phyloP scores from a whole-genome alignment of 2,888 invertebrate species.

The Dasysyrphus albostriatus region DNA sequence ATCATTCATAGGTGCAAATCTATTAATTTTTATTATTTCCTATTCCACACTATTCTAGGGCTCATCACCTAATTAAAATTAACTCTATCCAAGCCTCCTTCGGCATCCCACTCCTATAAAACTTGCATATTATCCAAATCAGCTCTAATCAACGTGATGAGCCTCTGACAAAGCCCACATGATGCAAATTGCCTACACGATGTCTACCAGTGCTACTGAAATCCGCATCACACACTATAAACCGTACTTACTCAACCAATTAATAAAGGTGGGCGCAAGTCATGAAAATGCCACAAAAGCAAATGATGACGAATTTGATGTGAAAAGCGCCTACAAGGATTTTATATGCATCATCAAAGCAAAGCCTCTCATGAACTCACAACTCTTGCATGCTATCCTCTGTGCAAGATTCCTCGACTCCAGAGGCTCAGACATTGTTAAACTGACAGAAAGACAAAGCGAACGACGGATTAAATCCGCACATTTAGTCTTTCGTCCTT shows the following conservation, averaged over 20 bases:
- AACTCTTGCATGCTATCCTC: background rate
- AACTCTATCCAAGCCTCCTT: constrained; percentile 25
- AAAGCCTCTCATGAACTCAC: background rate
- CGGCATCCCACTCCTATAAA: constrained; percentile 31
- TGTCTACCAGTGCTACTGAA: constrained; percentile 54
- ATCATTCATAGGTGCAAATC: constrained; percentile 6
- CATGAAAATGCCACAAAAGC: constrained; percentile 75
- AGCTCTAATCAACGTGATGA: constrained; percentile 74
- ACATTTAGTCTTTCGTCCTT: constrained; percentile 59
- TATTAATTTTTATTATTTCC: background rate
- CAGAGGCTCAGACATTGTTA: constrained; percentile 53
- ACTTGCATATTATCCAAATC: constrained; percentile 50
- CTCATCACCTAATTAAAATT: constrained; percentile 51
- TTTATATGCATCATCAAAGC: constrained; percentile 16
- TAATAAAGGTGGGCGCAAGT: constrained; percentile 74
- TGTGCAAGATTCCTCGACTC: constrained; percentile 29
- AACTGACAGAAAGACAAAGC: constrained; percentile 73
- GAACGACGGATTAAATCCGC: constrained; percentile 72
- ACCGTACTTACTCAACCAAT: constrained; percentile 66
- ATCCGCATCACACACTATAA: constrained; percentile 30
- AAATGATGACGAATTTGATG: constrained; percentile 75
- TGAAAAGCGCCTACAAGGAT: constrained; percentile 75
- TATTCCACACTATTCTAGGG: background rate
- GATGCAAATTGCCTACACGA: constrained; percentile 73
- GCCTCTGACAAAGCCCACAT: constrained; percentile 72